Evolutionary conservation across 2,888 invertebrate genomes (phyloP).

Genomic region (Parasteatoda lunata): DNA sequence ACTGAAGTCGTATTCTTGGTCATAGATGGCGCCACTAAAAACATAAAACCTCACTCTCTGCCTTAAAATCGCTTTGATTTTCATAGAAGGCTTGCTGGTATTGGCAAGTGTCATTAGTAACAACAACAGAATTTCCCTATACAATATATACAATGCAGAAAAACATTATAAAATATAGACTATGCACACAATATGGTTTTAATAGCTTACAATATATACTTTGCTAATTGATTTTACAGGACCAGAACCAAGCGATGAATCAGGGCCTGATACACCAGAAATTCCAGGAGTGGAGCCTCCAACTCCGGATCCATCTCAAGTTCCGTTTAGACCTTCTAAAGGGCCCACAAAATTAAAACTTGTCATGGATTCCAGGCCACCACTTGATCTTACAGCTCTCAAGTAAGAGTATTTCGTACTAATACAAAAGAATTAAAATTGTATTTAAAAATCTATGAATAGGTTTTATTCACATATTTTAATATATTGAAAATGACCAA

Average conservation of each 20-base stretch:
- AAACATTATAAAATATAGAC: neutral
- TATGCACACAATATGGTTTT: neutral
- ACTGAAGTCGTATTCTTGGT: too few relatives aligned
- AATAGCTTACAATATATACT: neutral
- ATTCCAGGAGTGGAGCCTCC: constrained; percentile 45
- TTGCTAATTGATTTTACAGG: constrained; percentile 2
- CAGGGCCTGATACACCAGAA: constrained; percentile 45
- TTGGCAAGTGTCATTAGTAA: too few relatives aligned
- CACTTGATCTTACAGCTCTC: constrained; percentile 81
- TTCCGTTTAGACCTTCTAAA: constrained; percentile 43
- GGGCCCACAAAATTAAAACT: constrained; percentile 78
- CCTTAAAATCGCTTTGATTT: too few relatives aligned
- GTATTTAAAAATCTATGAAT: too few relatives aligned
- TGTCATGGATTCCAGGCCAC: constrained; percentile 84
- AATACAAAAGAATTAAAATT: too few relatives aligned
- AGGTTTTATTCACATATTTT: too few relatives aligned
- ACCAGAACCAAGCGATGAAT: constrained; percentile 61
- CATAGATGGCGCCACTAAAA: too few relatives aligned
- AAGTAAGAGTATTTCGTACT: constrained; percentile 3
- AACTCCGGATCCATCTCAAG: constrained; percentile 48
- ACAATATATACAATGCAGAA: neutral
- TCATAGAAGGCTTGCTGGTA: too few relatives aligned
- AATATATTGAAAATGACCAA: too few relatives aligned
- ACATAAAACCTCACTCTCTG: too few relatives aligned
- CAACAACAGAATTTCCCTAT: neutral